Conservation (phyloP, 2,113 vertebrate species). For the Brachyhypopomus gauderio region DNA sequence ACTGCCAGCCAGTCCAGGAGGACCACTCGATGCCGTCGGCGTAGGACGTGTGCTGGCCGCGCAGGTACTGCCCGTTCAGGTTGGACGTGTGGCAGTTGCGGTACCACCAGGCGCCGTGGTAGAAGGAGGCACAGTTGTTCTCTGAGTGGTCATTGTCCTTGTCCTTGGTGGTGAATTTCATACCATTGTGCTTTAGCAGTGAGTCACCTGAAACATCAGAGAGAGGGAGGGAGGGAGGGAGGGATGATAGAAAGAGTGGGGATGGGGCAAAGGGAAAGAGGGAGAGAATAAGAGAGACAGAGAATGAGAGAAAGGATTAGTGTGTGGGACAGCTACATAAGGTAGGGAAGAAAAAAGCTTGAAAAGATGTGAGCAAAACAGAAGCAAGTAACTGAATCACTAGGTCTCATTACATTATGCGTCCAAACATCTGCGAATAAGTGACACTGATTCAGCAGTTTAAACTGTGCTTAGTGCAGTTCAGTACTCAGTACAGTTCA, state of each 20-base stretch:
- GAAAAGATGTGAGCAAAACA: conserved; percentile 4
- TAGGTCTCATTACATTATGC: neutral
- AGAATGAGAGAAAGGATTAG: neutral
- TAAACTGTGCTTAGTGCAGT: neutral
- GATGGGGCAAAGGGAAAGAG: neutral
- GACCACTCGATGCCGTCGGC: conserved; percentile 95
- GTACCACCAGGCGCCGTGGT: conserved; percentile 97
- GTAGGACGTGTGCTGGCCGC: conserved; percentile 88
- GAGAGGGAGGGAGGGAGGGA: conserved; percentile 11
- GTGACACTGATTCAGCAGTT: neutral
- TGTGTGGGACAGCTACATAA: neutral
- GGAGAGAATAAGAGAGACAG: neutral
- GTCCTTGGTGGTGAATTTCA: conserved; percentile 95
- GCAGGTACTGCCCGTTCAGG: conserved; percentile 94
- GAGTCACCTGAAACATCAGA: conserved; percentile 81
- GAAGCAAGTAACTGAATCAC: neutral
- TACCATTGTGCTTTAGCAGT: conserved; percentile 90
- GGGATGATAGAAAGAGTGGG: neutral
- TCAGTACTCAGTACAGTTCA: too few relatives aligned
- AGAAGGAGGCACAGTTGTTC: conserved; percentile 94
- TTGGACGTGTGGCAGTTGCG: conserved; percentile 97
- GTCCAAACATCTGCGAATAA: conserved; percentile 3
- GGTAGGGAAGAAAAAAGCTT: neutral
- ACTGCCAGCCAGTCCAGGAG: conserved; percentile 96
- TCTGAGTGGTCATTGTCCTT: conserved; percentile 92